Base-by-base conservation (phyloP, 92 coral and sea anemone species). In the Virgularia gustaviana region DNA sequence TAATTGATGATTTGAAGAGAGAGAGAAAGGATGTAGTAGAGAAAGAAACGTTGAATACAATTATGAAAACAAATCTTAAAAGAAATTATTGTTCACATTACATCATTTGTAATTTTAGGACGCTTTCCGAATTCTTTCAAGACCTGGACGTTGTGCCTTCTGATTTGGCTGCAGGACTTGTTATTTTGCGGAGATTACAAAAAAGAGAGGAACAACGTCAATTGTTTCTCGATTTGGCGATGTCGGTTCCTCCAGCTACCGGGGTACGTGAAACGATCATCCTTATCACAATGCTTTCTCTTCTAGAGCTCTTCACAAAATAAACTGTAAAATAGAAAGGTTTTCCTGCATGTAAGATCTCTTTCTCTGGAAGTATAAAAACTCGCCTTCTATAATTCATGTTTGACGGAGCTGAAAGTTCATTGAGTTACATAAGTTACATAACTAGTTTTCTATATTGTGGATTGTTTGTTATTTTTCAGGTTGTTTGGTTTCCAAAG, bases 111-210 rank as follows among this genome's bases (percentile, higher is more conserved):
- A 30, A 9, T 33, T 51, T 38, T 72, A 91, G 97, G 75, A 91
- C 96, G 4, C 72, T 91, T 28, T 87, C 97, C 27, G 96, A 89
- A 63, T 91, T 83, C 72, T 91, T 91, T 74, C 90, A 84, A 76
- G 90, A 91, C 56, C 72, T 91, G 78, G 97, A 91, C 57, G 86
- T 91, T 49, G 97, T 91, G 5, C 97, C 97, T 3, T 86, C 96
- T 61, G 97, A 91, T 82, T 81, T 91, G 72, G 97, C 90, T 11
- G 90, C 98, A 22, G 97, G 97, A 57, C 88, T 92, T 27, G 98
- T 89, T 11, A 72, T 92, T 13, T 87, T 92, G 36, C 79, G 98
- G 64, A 83, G 79, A 31, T 78, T 86, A 13, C 98, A 92, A 75
- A 92, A 92, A 44, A 77, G 68, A 4, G 90, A 83, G 38, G 98